These are phyloP conservation scores for Myripristis murdjan DNA, from an alignment of 2,797 vertebrate species.

Conservation along the genomic window DNA sequence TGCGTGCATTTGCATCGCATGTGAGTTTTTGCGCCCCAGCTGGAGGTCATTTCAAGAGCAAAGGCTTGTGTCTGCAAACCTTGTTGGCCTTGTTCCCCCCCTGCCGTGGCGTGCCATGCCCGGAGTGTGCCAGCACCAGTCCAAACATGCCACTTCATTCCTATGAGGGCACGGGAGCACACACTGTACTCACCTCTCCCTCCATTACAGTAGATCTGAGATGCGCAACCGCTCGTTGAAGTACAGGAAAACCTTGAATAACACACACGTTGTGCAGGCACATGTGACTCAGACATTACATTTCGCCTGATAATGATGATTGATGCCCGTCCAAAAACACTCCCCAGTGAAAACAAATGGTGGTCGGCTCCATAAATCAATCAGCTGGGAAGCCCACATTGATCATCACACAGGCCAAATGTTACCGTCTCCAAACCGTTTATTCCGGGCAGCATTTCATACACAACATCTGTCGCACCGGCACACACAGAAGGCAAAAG, in stretches of 20 bases:
- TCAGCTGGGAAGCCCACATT: conserved; percentile 62
- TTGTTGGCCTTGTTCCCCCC: conserved; percentile 17
- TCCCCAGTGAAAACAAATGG: conserved; percentile 55
- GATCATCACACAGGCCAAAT: conserved; percentile 69
- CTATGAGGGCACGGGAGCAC: conserved; percentile 32
- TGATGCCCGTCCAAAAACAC: conserved; percentile 55
- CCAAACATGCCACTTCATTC: conserved; percentile 46
- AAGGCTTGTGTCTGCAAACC: conserved; percentile 32
- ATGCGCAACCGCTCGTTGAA: too few species aligned
- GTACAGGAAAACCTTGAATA: not conserved
- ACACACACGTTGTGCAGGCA: not conserved
- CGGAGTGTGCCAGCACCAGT: conserved; percentile 27
- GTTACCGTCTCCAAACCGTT: conserved; percentile 67
- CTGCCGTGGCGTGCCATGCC: conserved; percentile 37
- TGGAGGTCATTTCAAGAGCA: conserved; percentile 68
- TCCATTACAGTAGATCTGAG: too few species aligned
- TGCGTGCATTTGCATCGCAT: conserved; percentile 2
- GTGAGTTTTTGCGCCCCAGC: conserved; percentile 10
- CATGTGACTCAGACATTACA: conserved; percentile 37
- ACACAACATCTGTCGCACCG: conserved; percentile 65
- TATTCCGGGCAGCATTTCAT: conserved; percentile 57
- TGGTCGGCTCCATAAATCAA: conserved; percentile 63
- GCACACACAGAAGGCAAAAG: conserved; percentile 49
- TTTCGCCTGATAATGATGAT: conserved; percentile 64
- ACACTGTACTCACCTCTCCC: not conserved